Evolutionary conservation across 2,797 vertebrate species (phyloP), one percentile per base, ranked within the genome.

Genomic region (Selene dorsalis): DNA sequence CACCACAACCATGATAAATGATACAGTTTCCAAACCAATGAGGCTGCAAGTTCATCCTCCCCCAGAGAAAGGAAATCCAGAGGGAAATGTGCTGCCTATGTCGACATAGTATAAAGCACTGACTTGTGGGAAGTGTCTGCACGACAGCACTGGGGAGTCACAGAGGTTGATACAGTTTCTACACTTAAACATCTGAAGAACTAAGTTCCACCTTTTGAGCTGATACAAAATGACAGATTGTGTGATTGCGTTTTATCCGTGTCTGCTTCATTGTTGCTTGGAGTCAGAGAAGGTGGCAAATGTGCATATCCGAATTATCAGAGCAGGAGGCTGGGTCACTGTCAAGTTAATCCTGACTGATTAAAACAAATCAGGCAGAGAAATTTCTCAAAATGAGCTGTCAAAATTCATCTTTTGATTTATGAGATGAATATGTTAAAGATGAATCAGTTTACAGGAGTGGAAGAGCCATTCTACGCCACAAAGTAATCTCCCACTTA

Each of bases 1-100:
- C 76, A 58, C 73, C 50, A 73, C 88, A 85, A 79, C 80, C 47
- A 68, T 90, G 87, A 90, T 90, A 88, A 91, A 93, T 87, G 80
- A 88, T 84, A 77, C 66, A 66, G 69, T 76, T 80, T 67, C 67
- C n/a, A 63, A 89, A 88, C 79, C 88, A 90, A 82, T 85, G 85
- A 88, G 84, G 76, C 87, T 85, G 83, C 75, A 85, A 90, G 83
- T 79, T 88, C 87, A 73, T 86, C 82, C 68, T 75, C 75, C 71
- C 60, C 20, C 30, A 76, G 86, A 80, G 79, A 68, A 76, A 60
- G 73, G 20, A 14, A 69, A 73, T 62, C 79, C 35, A 65, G 62
- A 61, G 79, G 69, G 71, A 76, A 55, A 7, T 57, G 55, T 26
- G 76, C 73, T 61, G 75, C 77, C 39, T 82, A 50, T 52, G 10